These are phyloP conservation scores for Oppia nitens DNA, from an alignment of 1,140 invertebrate genomes.

Conservation along the genomic window DNA sequence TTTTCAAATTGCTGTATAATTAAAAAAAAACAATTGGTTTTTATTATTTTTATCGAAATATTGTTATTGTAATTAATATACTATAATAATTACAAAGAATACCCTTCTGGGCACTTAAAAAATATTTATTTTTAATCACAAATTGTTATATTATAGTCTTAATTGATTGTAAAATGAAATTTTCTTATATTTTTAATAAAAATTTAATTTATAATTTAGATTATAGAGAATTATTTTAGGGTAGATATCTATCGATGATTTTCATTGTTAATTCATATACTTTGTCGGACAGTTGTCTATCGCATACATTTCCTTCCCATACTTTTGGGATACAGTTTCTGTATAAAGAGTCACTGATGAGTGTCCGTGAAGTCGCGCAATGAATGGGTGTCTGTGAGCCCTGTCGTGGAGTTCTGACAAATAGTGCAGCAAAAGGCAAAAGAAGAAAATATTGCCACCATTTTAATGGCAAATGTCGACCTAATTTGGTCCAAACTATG, in stretches of 20 bases:
- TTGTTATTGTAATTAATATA: no score
- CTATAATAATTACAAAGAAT: no score
- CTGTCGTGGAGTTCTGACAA: conserved; percentile 29
- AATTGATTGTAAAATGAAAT: no score
- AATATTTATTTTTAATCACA: no score
- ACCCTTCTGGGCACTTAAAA: no score
- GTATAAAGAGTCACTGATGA: background rate
- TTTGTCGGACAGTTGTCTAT: background rate
- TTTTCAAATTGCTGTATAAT: no score
- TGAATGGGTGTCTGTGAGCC: conserved; percentile 56
- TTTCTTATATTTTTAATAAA: no score
- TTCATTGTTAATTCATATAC: background rate
- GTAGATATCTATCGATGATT: background rate
- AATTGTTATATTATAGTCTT: no score
- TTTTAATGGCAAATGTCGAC: conserved; percentile 14
- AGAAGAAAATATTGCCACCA: conserved; percentile 9
- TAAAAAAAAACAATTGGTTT: no score
- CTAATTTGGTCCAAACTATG: conserved; percentile 18
- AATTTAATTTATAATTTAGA: no score
- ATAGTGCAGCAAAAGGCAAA: background rate
- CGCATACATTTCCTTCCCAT: background rate
- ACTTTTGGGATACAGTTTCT: background rate
- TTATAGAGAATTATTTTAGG: no score
- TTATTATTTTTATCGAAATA: no score
- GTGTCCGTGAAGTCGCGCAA: conserved; percentile 42